phyloP scores from a whole-genome alignment of 2,888 invertebrate species.

The Tenodera sinensis region DNA sequence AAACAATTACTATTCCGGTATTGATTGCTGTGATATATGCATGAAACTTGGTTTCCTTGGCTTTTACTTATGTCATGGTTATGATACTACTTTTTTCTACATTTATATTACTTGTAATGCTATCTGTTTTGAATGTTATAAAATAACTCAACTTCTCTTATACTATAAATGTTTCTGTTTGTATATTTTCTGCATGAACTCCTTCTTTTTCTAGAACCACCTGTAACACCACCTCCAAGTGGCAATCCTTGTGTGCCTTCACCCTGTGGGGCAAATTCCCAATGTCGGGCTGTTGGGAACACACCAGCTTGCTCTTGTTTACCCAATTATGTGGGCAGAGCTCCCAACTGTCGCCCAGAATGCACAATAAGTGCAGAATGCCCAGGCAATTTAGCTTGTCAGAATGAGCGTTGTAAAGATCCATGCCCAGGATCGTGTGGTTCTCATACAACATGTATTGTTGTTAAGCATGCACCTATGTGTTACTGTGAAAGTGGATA shows the following conservation, averaged over 20 bases:
- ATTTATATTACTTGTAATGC: background rate
- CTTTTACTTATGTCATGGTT: background rate
- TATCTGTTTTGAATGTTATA: background rate
- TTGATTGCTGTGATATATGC: background rate
- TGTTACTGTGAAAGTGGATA: conserved; percentile 41
- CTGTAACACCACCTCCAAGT: conserved; percentile 31
- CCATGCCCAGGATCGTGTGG: conserved; percentile 41
- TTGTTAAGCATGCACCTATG: conserved; percentile 39
- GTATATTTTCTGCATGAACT: background rate
- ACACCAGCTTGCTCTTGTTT: conserved; percentile 38
- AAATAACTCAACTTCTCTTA: background rate
- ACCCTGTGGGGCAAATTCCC: conserved; percentile 57
- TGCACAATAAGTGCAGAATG: conserved; percentile 38
- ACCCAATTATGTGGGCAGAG: conserved; percentile 38
- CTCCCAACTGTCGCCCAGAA: conserved; percentile 38
- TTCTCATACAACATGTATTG: conserved; percentile 39
- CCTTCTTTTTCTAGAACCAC: conserved; percentile 20
- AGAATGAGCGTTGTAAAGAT: conserved; percentile 36
- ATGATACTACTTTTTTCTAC: background rate
- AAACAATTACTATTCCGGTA: too few relatives aligned
- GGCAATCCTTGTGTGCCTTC: conserved; percentile 58
- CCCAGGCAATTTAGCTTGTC: conserved; percentile 37
- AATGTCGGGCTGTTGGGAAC: conserved; percentile 42
- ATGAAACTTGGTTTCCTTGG: background rate
- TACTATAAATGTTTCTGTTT: background rate